Conservation (phyloP, 2,888 invertebrate species). For the Ceramica pisi region DNA sequence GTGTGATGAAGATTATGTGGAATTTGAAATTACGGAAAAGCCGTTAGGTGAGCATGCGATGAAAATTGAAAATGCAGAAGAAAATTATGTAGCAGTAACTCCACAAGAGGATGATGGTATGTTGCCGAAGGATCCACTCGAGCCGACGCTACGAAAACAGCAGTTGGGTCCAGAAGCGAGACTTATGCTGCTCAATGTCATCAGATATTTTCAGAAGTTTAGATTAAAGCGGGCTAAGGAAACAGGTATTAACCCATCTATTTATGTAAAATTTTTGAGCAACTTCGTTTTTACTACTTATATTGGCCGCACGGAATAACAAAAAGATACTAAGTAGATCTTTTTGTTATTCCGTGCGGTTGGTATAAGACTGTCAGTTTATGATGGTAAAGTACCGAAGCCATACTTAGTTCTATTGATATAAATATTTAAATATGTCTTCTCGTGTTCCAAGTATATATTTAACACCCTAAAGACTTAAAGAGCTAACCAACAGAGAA, state of each 20-base stretch:
- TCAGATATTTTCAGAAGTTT: slow-evolving; percentile 24
- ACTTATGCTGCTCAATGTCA: slow-evolving; percentile 37
- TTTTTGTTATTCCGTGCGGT: not conserved
- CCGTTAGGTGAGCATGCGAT: not conserved
- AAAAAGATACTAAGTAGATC: too few species aligned
- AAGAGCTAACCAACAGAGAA: too few species aligned
- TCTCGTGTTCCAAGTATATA: too few species aligned
- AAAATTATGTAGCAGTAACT: not conserved
- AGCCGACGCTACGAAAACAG: not conserved
- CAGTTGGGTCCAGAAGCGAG: slow-evolving; percentile 24
- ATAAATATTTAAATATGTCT: not conserved
- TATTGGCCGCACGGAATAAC: too few species aligned
- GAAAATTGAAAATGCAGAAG: not conserved
- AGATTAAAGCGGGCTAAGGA: slow-evolving; percentile 7
- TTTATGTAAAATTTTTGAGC: not conserved
- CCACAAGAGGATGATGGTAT: slow-evolving; percentile 1
- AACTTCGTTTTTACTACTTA: not conserved
- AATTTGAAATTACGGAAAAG: not conserved
- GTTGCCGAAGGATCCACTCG: slow-evolving; percentile 4
- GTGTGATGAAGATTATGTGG: not conserved
- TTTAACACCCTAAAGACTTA: too few species aligned
- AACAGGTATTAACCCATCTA: slow-evolving; percentile 37
- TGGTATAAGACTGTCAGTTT: not conserved
- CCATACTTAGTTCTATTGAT: not conserved
- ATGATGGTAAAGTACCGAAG: not conserved